A percentile compares a stretch with the other conserved stretches of the same genome.
Evolutionary conservation across 2,888 invertebrate species (phyloP).

Genomic region (Caenorhabditis sinica): DNA sequence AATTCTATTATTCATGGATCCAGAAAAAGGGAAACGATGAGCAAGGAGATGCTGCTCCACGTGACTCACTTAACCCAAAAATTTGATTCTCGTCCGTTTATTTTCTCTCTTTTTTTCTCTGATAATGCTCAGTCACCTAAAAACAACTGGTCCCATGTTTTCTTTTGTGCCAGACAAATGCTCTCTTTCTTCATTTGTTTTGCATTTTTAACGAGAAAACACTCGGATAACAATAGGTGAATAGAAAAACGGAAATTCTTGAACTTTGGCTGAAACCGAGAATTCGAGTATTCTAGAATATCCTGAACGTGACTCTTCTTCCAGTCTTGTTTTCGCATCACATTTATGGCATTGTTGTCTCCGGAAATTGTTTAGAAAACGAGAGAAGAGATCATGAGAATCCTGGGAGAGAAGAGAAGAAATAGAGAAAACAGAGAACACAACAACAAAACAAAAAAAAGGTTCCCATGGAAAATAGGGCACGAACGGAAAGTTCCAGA

Average conservation of each 20-base stretch:
- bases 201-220: conserved; percentile 13
- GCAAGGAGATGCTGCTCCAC: conserved; percentile 4
- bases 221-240: conserved; percentile 8
- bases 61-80: conserved; percentile 15
- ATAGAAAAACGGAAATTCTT: conserved; percentile 7
- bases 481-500: not conserved
- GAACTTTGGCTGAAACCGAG: conserved; percentile 21
- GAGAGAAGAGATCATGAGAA: not conserved
- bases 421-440: not conserved
- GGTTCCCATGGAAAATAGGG: not conserved
- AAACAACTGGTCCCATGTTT: conserved; percentile 30
- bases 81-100: conserved; percentile 17
- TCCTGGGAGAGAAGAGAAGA: not conserved
- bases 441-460: not conserved
- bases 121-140: conserved; percentile 18
- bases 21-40: conserved; percentile 24
- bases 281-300: conserved; percentile 12
- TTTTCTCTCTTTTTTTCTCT: conserved; percentile 4
- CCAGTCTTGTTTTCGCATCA: conserved; percentile 11
- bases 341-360: conserved; percentile 7
- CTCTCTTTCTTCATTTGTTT: conserved; percentile 2
- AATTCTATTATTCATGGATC: conserved; percentile 55
- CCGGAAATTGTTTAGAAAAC: conserved; percentile 14
- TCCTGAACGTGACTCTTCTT: not conserved
- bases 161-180: conserved; percentile 8